Evolutionary conservation across 2,113 vertebrate species (phyloP), one percentile per base, ranked within the genome.

Genomic region (Dipodomys merriami): DNA sequence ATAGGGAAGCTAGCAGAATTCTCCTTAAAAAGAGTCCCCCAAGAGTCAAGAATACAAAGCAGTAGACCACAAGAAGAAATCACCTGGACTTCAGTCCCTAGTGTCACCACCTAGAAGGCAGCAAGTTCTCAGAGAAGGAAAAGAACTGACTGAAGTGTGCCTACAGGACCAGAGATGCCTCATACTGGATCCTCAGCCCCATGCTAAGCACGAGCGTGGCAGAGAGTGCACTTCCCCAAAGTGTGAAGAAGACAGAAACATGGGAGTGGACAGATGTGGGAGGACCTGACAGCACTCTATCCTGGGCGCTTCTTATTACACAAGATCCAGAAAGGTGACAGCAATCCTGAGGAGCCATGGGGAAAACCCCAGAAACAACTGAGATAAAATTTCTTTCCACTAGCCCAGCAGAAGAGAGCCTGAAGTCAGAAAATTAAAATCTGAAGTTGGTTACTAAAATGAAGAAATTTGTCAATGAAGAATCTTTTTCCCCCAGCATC

Each of bases 371-470:
- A 85, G 11, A 81, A 67, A 90, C 82, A 20, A 77, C 82, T 95
- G 94, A 96, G 82, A 76, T 95, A 96, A 88, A 33, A 2, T 94
- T 91, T 95, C 74, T 97, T 97, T 97, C 96, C 96, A 95, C 96
- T 96, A 96, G 62, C 90, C 79, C 81, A 95, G 94, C 95, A 94
- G 83, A 96, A 97, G 91, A 72, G 91, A 95, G 73, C 33, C 86
- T 90, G 22, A 35, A 90, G 93, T 95, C 74, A 93, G 74, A 95
- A 94, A 57, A 94, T 96, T 83, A 94, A 95, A 96, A 93, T 74
- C 93, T 72, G 44, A 95, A 94, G 79, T 85, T 94, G 78, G 18
- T 93, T 96, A 93, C 86, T 84, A 92, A 95, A 94, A 95, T 83
- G n/a, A 95, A 89, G 83, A 95, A 72, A 94, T 77, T 89, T 84